A percentile compares a stretch with the other conserved stretches of the same genome.
Conservation (phyloP, 2,797 vertebrate genomes). For the Trematomus bernacchii region DNA sequence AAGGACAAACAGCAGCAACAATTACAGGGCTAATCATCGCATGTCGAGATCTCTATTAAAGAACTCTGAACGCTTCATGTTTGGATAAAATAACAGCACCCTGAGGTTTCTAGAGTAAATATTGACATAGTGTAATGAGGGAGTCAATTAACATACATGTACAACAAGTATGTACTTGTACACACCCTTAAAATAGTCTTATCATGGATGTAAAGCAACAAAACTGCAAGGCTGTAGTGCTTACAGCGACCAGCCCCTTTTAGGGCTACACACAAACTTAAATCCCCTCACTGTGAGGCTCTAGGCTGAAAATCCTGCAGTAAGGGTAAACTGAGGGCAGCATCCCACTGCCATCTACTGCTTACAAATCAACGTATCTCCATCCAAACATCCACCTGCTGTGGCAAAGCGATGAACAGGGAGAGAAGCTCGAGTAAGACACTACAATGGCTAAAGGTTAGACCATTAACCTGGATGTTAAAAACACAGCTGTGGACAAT, state of each 20-base stretch:
- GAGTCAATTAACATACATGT: slow-evolving; percentile 14
- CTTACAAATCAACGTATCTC: slow-evolving; percentile 46
- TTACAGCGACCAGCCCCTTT: slow-evolving; percentile 24
- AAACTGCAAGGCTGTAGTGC: slow-evolving; percentile 18
- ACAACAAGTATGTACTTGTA: slow-evolving; percentile 4
- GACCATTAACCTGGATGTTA: slow-evolving; percentile 46
- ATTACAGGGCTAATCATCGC: slow-evolving; percentile 65
- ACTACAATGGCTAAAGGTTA: slow-evolving; percentile 28
- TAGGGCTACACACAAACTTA: slow-evolving; percentile 26
- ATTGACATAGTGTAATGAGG: background rate
- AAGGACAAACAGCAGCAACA: slow-evolving; percentile 65
- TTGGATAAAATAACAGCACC: slow-evolving; percentile 9
- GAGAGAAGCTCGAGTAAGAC: slow-evolving; percentile 1
- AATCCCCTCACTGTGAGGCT: slow-evolving; percentile 38
- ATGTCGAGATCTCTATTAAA: slow-evolving; percentile 55
- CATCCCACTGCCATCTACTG: slow-evolving; percentile 36
- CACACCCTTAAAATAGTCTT: slow-evolving; percentile 18
- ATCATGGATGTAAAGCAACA: background rate
- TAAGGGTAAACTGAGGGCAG: slow-evolving; percentile 61
- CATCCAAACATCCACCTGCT: slow-evolving; percentile 58
- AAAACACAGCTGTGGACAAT: slow-evolving; percentile 66
- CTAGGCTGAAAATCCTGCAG: slow-evolving; percentile 53
- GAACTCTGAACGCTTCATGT: slow-evolving; percentile 20
- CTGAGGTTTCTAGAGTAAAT: background rate
- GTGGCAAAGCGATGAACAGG: background rate